Evolutionary conservation across 2,797 vertebrate species (phyloP).

Genomic region (Avahi laniger): DNA sequence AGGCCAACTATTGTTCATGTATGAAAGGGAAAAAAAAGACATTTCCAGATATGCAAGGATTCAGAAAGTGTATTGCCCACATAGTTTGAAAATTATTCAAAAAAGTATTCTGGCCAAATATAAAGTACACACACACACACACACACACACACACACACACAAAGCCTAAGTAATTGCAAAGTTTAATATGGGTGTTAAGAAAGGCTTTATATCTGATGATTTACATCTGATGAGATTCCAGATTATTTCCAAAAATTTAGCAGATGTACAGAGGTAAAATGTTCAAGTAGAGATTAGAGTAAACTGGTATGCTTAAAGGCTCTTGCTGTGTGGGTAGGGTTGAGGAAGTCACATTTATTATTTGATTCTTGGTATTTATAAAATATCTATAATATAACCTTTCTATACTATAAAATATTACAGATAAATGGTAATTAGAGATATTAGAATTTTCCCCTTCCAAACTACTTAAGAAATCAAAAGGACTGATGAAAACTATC

Average conservation of each 20-base stretch:
- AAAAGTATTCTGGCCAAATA: constrained; percentile 3
- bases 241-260: not conserved
- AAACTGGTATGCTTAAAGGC: not conserved
- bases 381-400: not conserved
- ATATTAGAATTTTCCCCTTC: not conserved
- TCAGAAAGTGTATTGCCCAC: not conserved
- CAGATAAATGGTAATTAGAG: not conserved
- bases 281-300: not conserved
- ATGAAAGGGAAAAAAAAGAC: not conserved
- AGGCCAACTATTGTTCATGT: constrained; percentile 48
- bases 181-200: constrained; percentile 14
- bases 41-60: not conserved
- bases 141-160: not conserved
- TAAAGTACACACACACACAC: not conserved
- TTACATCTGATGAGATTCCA: not conserved
- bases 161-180: constrained; percentile 7
- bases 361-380: not conserved
- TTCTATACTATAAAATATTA: not conserved
- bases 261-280: not conserved
- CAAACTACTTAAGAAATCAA: constrained; percentile 7
- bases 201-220: not conserved
- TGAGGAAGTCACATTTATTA: constrained; percentile 16
- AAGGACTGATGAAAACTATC: not conserved
- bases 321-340: not conserved
- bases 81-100: constrained; percentile 25